phyloP scores from a whole-genome alignment of 2,113 vertebrate genomes.

The Dermatemys mawii region DNA sequence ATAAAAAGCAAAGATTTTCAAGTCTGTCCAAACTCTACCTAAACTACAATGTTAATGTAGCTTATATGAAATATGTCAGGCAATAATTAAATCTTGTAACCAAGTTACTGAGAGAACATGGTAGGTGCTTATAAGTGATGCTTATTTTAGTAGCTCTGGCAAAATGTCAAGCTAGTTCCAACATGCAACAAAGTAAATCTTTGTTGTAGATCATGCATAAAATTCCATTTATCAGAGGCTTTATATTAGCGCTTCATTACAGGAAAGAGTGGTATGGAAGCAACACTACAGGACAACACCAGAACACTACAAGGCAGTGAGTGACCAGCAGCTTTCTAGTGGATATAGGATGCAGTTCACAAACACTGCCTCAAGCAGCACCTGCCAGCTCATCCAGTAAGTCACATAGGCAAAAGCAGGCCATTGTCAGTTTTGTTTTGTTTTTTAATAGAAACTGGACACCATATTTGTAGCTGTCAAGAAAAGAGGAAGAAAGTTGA shows the following conservation, averaged over 20 bases:
- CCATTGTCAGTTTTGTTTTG: accelerated
- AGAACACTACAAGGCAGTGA: background rate
- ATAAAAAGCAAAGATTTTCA: background rate
- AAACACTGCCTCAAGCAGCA: background rate
- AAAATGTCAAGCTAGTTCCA: background rate
- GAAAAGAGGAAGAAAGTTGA: background rate
- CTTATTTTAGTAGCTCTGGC: background rate
- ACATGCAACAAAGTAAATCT: background rate
- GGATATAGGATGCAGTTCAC: background rate
- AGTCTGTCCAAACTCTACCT: too few relatives aligned
- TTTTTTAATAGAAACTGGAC: background rate
- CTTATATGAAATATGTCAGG: background rate
- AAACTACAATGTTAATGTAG: background rate
- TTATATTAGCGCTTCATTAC: accelerated
- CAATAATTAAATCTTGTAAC: background rate
- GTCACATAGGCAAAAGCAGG: background rate
- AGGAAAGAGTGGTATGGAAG: background rate
- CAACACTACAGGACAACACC: accelerated
- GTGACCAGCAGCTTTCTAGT: background rate
- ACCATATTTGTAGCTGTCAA: accelerated
- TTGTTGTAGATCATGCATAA: background rate
- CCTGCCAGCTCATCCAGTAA: background rate
- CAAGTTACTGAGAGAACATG: background rate
- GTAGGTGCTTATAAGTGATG: background rate
- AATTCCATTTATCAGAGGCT: background rate